Evolutionary conservation across 2,888 invertebrate genomes (phyloP).

Genomic region (Drosophila greeni): DNA sequence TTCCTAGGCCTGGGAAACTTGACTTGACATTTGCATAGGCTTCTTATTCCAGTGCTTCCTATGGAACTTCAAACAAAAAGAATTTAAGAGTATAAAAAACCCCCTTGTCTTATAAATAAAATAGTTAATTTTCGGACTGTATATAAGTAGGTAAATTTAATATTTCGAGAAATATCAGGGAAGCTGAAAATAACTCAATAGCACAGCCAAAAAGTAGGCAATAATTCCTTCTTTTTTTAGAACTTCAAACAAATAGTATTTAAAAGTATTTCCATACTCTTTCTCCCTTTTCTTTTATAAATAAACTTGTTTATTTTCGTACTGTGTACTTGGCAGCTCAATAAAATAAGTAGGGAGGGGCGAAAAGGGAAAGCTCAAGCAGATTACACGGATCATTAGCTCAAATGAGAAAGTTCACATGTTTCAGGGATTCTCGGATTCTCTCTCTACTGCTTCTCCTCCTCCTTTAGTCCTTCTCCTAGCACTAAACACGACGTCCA

Average conservation of each 20-base stretch:
- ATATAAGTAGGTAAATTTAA: too few species aligned
- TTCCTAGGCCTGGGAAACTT: too few species aligned
- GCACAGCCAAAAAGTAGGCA: background rate
- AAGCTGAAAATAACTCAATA: too few species aligned
- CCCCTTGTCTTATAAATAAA: too few species aligned
- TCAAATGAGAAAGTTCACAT: conserved; percentile 69
- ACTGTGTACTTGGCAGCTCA: conserved; percentile 9
- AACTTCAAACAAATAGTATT: background rate
- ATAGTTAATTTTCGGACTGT: too few species aligned
- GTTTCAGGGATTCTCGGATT: conserved; percentile 29
- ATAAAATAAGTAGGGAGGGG: background rate
- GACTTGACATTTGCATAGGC: too few species aligned
- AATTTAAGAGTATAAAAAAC: too few species aligned
- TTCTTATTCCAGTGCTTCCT: too few species aligned
- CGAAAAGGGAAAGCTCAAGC: conserved; percentile 32
- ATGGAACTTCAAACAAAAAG: too few species aligned
- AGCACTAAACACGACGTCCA: conserved; percentile 62
- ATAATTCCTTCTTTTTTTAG: background rate
- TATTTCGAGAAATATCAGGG: too few species aligned
- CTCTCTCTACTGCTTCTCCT: background rate
- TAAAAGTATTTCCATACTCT: too few species aligned
- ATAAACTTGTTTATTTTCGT: background rate
- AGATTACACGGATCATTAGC: conserved; percentile 71
- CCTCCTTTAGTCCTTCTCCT: conserved; percentile 29
- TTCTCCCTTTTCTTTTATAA: too few species aligned